Evolutionary conservation across 2,797 vertebrate genomes (phyloP).

Genomic region (Pangasius sanitwongsei): DNA sequence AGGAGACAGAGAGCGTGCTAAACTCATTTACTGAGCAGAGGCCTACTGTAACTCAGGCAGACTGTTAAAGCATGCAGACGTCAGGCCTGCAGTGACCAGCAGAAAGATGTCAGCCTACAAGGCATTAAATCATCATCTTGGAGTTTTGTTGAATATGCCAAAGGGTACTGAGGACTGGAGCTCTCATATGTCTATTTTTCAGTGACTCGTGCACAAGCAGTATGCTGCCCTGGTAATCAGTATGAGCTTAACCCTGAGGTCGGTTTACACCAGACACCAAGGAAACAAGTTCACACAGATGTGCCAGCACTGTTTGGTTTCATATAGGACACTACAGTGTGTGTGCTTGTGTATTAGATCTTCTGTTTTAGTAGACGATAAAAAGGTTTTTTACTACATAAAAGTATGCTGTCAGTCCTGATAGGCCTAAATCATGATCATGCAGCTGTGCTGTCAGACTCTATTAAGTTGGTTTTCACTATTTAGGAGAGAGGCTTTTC

Average conservation of each 20-base stretch:
- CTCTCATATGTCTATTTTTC: conserved; percentile 24
- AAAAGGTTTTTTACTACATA: neutral
- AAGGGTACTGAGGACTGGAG: neutral
- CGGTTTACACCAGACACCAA: neutral
- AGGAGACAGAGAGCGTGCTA: conserved; percentile 19
- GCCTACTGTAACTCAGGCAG: conserved; percentile 1
- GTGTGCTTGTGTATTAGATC: neutral
- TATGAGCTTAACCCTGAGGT: neutral
- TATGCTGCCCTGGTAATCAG: neutral
- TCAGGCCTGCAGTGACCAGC: conserved; percentile 13
- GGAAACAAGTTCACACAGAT: conserved; percentile 1
- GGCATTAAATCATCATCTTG: conserved; percentile 8
- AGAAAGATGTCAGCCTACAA: conserved; percentile 12
- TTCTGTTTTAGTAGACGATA: neutral
- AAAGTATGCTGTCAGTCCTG: neutral
- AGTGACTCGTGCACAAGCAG: neutral
- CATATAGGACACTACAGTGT: neutral
- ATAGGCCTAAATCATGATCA: neutral
- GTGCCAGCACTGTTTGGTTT: neutral
- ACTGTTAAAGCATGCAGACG: conserved; percentile 19
- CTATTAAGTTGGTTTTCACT: neutral
- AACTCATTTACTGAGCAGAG: conserved; percentile 20
- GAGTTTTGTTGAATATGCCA: conserved; percentile 9
- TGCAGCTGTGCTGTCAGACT: conserved; percentile 7
- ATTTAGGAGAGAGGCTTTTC: neutral